Evolutionary conservation across 2,888 invertebrate species (phyloP).

Genomic region (Poecilobothrus nobilitatus): DNA sequence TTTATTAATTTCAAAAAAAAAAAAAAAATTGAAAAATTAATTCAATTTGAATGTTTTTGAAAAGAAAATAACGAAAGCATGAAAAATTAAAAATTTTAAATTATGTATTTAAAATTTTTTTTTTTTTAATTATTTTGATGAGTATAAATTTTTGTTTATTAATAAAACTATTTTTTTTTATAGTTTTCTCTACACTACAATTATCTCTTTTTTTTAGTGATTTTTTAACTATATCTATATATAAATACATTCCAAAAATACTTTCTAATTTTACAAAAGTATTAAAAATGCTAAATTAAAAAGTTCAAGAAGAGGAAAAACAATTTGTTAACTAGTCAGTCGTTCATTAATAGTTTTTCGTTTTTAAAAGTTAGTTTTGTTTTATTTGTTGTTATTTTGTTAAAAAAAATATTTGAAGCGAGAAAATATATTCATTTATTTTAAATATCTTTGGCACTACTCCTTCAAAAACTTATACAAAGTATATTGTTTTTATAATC

Average conservation of each 20-base stretch:
- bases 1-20: too few relatives aligned
- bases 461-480: too few relatives aligned
- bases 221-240: neutral
- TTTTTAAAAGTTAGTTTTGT: too few relatives aligned
- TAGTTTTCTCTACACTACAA: neutral
- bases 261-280: neutral
- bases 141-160: neutral
- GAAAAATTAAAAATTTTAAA: neutral
- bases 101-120: neutral
- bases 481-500: neutral
- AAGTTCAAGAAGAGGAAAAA: too few relatives aligned
- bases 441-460: too few relatives aligned
- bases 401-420: neutral
- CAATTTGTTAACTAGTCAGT: too few relatives aligned
- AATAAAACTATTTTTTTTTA: neutral
- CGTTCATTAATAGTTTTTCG: too few relatives aligned
- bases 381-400: too few relatives aligned
- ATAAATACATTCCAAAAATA: neutral
- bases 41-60: too few relatives aligned
- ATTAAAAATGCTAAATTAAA: too few relatives aligned
- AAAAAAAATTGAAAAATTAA: too few relatives aligned
- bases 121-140: neutral
- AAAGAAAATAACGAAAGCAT: neutral
- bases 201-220: neutral
- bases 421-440: neutral